Percentiles rank a stretch among this genome's conserved stretches.
These are phyloP conservation scores for Scolopax mira DNA, from an alignment of 2,113 vertebrate species.

Conservation along the genomic window DNA sequence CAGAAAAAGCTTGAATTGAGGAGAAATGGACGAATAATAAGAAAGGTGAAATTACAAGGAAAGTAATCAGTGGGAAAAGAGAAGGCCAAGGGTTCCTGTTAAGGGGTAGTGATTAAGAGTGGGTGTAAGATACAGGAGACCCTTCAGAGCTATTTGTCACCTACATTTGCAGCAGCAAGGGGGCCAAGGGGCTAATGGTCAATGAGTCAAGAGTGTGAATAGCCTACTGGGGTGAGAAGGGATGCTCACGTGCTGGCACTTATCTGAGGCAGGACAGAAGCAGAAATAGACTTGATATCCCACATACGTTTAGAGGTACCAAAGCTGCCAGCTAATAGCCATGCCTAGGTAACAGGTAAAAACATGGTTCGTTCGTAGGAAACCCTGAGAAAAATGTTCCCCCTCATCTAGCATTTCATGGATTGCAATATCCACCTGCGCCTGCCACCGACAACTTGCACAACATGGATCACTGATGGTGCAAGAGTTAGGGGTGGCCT, in stretches of 20 bases:
- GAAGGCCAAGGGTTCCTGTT: neutral
- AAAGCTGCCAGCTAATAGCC: neutral
- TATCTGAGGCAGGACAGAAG: neutral
- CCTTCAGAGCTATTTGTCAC: neutral
- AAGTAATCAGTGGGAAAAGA: neutral
- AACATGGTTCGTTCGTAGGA: neutral
- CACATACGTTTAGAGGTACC: neutral
- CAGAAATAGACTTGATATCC: neutral
- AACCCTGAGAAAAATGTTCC: neutral
- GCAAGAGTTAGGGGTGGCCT: neutral
- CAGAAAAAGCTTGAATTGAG: neutral
- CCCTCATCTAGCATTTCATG: neutral
- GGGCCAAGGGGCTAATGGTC: neutral
- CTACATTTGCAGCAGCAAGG: neutral
- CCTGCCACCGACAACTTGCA: neutral
- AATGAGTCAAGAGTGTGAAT: neutral
- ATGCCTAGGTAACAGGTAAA: neutral
- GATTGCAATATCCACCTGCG: neutral
- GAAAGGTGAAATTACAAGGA: neutral
- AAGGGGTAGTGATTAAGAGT: neutral
- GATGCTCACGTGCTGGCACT: neutral
- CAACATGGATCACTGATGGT: neutral
- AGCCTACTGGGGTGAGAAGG: neutral
- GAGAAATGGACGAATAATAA: neutral
- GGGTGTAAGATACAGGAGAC: rapidly evolving